These are phyloP conservation scores for Drosophila athabasca DNA, from an alignment of 1,140 invertebrate species.

Conservation along the genomic window DNA sequence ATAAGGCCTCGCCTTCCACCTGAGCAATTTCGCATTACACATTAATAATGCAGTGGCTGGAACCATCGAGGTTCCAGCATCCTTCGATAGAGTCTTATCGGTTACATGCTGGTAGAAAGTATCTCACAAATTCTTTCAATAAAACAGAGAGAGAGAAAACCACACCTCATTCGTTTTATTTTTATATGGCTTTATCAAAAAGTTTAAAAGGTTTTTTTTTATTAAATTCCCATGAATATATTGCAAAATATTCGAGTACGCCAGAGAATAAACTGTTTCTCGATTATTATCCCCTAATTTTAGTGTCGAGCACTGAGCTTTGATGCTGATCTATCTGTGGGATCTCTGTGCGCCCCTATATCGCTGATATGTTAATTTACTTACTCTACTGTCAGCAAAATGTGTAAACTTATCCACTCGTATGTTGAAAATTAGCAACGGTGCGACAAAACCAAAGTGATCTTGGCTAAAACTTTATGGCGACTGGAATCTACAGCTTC, in stretches of 20 bases:
- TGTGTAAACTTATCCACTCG: conserved; percentile 21
- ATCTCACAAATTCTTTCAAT: no score
- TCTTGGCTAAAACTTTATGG: conserved; percentile 64
- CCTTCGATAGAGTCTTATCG: no score
- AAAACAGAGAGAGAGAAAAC: no score
- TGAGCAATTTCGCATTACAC: no score
- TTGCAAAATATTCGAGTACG: no score
- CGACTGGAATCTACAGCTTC: conserved; percentile 60
- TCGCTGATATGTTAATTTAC: conserved; percentile 32
- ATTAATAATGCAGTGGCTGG: no score
- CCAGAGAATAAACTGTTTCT: no score
- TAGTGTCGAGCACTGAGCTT: background rate
- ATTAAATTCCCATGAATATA: background rate
- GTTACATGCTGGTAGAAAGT: no score
- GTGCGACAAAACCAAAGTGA: conserved; percentile 56
- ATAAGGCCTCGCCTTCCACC: no score
- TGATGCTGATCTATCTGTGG: background rate
- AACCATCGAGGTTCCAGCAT: no score
- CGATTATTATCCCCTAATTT: conserved; percentile 3
- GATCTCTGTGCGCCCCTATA: background rate
- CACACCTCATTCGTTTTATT: no score
- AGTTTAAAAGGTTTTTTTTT: background rate
- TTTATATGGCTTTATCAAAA: no score
- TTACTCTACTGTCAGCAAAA: conserved; percentile 35
- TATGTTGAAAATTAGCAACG: conserved; percentile 53